Percentiles rank a stretch among this genome's conserved stretches.
phyloP scores from a whole-genome alignment of 2,113 vertebrate species.

The Equus przewalskii region DNA sequence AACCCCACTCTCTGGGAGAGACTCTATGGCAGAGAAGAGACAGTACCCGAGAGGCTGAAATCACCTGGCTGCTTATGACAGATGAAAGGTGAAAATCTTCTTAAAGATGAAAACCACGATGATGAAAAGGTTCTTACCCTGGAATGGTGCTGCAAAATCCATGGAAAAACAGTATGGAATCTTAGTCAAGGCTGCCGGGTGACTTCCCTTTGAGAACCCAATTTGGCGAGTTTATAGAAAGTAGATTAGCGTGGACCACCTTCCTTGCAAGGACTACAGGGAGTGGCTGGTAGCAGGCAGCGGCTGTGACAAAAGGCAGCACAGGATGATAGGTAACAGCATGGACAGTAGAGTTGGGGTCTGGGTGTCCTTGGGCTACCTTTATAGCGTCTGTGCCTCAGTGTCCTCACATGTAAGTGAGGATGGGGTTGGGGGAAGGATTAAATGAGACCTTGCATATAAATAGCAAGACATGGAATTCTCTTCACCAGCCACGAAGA shows the following conservation, averaged over 20 bases:
- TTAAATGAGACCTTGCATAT: background rate
- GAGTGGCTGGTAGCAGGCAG: background rate
- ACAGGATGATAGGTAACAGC: background rate
- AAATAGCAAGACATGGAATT: background rate
- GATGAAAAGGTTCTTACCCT: background rate
- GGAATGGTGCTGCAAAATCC: background rate
- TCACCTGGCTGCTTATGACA: background rate
- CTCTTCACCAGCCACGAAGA: background rate
- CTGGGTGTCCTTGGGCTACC: background rate
- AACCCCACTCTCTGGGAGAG: background rate
- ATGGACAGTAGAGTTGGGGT: background rate
- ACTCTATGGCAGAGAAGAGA: background rate
- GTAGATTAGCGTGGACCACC: background rate
- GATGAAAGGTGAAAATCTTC: background rate
- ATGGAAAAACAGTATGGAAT: background rate
- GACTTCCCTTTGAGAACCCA: background rate
- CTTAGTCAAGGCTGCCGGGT: background rate
- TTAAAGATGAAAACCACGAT: background rate
- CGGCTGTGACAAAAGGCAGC: background rate
- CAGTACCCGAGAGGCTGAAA: background rate
- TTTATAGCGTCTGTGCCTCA: background rate
- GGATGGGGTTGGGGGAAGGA: background rate
- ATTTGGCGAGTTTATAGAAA: background rate
- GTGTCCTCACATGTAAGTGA: background rate
- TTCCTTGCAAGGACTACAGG: background rate